Evolutionary conservation across 2,888 invertebrate species (phyloP).

Genomic region (Hipparchia sbordonii): DNA sequence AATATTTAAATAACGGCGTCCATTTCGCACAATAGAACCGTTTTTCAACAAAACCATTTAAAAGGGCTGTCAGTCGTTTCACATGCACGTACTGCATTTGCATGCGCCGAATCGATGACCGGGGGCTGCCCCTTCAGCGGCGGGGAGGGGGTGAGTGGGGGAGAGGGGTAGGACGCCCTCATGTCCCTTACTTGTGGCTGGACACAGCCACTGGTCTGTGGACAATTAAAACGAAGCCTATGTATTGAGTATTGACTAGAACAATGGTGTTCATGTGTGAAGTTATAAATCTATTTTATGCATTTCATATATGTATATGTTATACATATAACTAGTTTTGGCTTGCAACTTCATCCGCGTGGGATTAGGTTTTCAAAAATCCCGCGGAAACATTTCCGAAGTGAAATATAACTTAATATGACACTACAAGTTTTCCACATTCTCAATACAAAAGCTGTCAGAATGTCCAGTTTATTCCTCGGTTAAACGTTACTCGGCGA

Average conservation of each 20-base stretch:
- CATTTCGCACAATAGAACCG: slow-evolving; percentile 5
- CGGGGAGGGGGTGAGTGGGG: slow-evolving; percentile 7
- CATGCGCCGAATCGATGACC: slow-evolving; percentile 54
- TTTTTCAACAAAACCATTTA: slow-evolving; percentile 34
- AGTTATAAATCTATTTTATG: slow-evolving; percentile 9
- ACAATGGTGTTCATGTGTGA: slow-evolving; percentile 16
- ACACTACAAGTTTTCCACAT: too few species aligned
- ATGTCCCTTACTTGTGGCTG: slow-evolving; percentile 30
- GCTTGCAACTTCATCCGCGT: too few species aligned
- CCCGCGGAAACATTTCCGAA: too few species aligned
- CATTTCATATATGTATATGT: neutral
- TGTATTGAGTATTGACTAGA: slow-evolving; percentile 28
- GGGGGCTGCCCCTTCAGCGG: slow-evolving; percentile 26
- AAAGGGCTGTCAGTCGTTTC: slow-evolving; percentile 33
- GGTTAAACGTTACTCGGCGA: too few species aligned
- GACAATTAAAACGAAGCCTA: slow-evolving; percentile 40
- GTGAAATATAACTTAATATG: too few species aligned
- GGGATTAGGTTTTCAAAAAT: too few species aligned
- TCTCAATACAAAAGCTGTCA: too few species aligned
- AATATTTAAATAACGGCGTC: slow-evolving; percentile 5
- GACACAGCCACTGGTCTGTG: slow-evolving; percentile 36
- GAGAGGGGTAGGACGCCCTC: slow-evolving; percentile 22
- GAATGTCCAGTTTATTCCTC: too few species aligned
- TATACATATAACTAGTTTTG: too few species aligned
- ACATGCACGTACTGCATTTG: slow-evolving; percentile 61